These are phyloP conservation scores for Choristoneura fumiferana DNA, from an alignment of 1,140 invertebrate species.

Conservation along the genomic window DNA sequence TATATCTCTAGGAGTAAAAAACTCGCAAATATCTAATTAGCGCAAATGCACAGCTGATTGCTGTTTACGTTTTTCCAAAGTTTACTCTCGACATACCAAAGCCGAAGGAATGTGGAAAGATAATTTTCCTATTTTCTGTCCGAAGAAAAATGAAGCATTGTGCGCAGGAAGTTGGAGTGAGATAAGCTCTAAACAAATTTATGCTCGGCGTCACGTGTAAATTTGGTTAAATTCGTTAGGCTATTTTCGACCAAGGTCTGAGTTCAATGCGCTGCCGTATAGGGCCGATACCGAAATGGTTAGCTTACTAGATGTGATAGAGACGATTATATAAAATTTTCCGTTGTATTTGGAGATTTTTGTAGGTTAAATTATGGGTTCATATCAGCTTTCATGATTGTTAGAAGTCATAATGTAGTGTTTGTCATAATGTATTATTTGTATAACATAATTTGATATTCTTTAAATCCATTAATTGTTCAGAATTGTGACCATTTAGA, in stretches of 20 bases:
- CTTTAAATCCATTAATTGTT: no score
- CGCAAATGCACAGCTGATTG: neutral
- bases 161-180: constrained; percentile 35
- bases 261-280: constrained; percentile 54
- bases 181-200: constrained; percentile 65
- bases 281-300: constrained; percentile 30
- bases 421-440: no score
- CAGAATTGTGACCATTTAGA: no score
- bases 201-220: constrained; percentile 50
- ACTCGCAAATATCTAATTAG: no score
- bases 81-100: neutral
- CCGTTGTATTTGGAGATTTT: no score
- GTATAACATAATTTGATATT: no score
- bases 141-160: constrained; percentile 43
- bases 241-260: constrained; percentile 63
- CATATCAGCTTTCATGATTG: no score
- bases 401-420: no score
- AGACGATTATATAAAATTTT: no score
- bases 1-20: no score
- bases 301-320: neutral
- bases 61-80: neutral
- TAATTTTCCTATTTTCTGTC: constrained; percentile 26
- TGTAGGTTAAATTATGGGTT: no score
- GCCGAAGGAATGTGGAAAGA: constrained; percentile 12
- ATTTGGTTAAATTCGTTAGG: constrained; percentile 61